phyloP scores from a whole-genome alignment of 2,888 invertebrate genomes.

The Branchipolynoe longqiensis region DNA sequence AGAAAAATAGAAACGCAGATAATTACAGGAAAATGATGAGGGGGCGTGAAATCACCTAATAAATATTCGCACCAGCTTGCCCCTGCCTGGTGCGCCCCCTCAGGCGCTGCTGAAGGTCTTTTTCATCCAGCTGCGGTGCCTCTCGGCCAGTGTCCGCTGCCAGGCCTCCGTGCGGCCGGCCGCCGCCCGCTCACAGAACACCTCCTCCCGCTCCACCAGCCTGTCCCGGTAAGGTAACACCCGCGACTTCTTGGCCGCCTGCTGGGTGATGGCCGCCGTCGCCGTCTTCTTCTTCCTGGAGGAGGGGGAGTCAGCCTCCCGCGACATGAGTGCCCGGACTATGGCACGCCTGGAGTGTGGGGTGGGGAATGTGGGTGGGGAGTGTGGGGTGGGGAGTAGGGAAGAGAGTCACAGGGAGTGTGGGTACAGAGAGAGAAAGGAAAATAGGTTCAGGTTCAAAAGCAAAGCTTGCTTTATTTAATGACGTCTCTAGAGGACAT shows the following conservation, averaged over 20 bases:
- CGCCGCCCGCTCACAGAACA: conserved; percentile 12
- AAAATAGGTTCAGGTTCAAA: no score
- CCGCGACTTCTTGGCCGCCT: conserved; percentile 35
- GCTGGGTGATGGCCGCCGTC: not conserved
- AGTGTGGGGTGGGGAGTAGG: no score
- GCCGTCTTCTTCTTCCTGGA: not conserved
- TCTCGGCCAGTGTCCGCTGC: conserved; percentile 39
- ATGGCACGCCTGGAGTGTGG: conserved; percentile 4
- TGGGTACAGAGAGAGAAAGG: no score
- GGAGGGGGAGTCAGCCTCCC: not conserved
- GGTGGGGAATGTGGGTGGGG: no score
- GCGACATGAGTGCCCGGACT: not conserved
- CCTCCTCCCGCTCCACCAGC: conserved; percentile 32
- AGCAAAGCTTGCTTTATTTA: no score
- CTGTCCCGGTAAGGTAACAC: conserved; percentile 1
- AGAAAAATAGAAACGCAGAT: no score
- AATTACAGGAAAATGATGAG: no score
- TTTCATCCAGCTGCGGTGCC: conserved; percentile 32
- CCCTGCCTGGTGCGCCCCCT: no score
- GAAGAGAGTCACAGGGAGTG: no score
- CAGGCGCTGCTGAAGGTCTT: conserved; percentile 20
- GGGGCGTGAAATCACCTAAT: no score
- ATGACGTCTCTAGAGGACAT: no score
- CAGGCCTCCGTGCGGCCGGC: not conserved
- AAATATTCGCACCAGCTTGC: no score